These are phyloP conservation scores for Cataglyphis livida DNA, from an alignment of 2,888 invertebrate species.

Conservation along the genomic window DNA sequence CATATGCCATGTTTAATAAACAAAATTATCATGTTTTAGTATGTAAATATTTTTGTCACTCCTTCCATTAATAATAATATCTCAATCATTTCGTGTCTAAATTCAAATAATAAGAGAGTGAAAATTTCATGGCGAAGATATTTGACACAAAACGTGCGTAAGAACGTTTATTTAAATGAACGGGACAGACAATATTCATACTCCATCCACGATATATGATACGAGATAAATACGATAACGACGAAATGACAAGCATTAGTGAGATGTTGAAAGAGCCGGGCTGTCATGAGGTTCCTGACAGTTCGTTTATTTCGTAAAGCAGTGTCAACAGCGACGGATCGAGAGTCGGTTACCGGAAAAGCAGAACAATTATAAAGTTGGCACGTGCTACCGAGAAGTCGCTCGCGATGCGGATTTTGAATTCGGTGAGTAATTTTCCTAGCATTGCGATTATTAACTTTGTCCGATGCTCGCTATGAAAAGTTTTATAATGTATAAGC, in stretches of 20 bases:
- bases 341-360: neutral
- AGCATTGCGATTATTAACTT: neutral
- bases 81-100: neutral
- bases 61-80: constrained; percentile 12
- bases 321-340: neutral
- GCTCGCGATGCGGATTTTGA: constrained; percentile 47
- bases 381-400: constrained; percentile 39
- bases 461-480: neutral
- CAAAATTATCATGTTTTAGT: neutral
- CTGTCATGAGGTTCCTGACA: neutral
- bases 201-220: neutral
- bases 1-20: constrained; percentile 3
- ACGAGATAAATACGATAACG: constrained; percentile 2
- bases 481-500: neutral
- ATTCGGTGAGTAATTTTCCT: constrained; percentile 56
- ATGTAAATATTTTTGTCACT: constrained; percentile 11
- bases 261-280: neutral
- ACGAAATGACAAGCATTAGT: neutral
- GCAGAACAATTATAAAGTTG: neutral
- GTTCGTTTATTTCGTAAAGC: neutral
- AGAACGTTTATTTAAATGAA: constrained; percentile 23
- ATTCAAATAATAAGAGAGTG: neutral
- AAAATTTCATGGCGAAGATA: neutral
- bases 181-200: constrained; percentile 20
- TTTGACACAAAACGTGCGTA: neutral